Evolutionary conservation across 1,140 invertebrate genomes (phyloP).

Genomic region (Camponotus vicinus): DNA sequence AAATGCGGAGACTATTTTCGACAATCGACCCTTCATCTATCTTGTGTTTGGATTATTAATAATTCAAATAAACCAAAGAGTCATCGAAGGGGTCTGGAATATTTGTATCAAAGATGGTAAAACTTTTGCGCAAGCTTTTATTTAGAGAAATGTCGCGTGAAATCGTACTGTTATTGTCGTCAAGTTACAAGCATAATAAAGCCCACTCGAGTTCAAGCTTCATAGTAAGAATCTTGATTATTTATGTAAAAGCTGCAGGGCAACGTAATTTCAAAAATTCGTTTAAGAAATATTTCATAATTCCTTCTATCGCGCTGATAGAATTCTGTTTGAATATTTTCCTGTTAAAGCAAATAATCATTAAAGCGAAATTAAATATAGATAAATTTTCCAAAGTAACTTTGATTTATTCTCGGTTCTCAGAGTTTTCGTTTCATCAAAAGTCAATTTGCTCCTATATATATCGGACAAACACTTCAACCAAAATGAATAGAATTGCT

Average conservation of each 20-base stretch:
- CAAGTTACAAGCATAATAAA: constrained; percentile 29
- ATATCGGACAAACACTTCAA: neutral
- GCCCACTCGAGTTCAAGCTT: neutral
- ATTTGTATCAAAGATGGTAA: neutral
- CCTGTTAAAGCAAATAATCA: neutral
- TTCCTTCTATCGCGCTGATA: neutral
- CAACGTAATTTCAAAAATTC: neutral
- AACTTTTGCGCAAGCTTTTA: constrained; percentile 37
- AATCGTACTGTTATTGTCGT: constrained; percentile 33
- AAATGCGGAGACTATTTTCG: constrained; percentile 17
- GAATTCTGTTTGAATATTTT: neutral
- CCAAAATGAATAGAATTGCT: neutral
- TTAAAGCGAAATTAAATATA: neutral
- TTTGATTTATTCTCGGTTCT: neutral
- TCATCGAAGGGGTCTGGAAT: constrained; percentile 6
- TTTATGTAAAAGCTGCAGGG: neutral
- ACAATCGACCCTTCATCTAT: constrained; percentile 40
- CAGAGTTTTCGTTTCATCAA: neutral
- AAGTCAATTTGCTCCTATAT: neutral
- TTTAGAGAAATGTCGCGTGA: constrained; percentile 22
- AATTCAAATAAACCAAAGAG: constrained; percentile 49
- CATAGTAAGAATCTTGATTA: neutral
- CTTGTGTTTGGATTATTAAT: constrained; percentile 25
- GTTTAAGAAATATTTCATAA: neutral
- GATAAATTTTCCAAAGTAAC: neutral